These are phyloP conservation scores for Tiaroga cobitis DNA, from an alignment of 2,797 vertebrate species.

Conservation along the genomic window DNA sequence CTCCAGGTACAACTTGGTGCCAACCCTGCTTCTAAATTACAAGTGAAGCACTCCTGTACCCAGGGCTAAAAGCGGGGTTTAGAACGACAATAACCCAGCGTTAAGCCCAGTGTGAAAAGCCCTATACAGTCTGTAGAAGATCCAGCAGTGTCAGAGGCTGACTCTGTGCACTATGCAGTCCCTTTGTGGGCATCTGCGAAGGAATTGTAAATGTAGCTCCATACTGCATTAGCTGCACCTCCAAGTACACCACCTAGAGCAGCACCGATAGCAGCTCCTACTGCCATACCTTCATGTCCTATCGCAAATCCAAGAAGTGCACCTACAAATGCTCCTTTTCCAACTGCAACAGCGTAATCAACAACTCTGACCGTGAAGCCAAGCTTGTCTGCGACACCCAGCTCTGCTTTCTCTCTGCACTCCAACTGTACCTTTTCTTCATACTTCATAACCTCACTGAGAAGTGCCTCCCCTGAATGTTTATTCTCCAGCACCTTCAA, in stretches of 20 bases:
- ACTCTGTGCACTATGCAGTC: background rate
- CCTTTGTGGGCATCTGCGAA: background rate
- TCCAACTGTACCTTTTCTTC: slow-evolving; percentile 25
- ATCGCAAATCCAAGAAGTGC: background rate
- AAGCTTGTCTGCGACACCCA: slow-evolving; percentile 41
- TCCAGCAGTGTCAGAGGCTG: background rate
- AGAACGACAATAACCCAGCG: background rate
- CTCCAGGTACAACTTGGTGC: too few relatives aligned
- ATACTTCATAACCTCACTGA: slow-evolving; percentile 3
- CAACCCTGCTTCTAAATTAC: background rate
- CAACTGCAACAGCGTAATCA: slow-evolving; percentile 55
- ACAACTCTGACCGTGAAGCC: slow-evolving; percentile 52
- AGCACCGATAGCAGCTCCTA: slow-evolving; percentile 48
- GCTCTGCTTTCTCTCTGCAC: slow-evolving; percentile 55
- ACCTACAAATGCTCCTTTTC: slow-evolving; percentile 48
- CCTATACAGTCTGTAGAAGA: background rate
- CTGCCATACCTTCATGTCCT: slow-evolving; percentile 24
- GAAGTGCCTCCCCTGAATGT: slow-evolving; percentile 42
- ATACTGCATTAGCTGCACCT: slow-evolving; percentile 38
- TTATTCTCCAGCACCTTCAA: slow-evolving; percentile 21
- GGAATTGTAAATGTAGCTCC: slow-evolving; percentile 22
- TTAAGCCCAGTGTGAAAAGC: background rate
- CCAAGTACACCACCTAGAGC: slow-evolving; percentile 43
- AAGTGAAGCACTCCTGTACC: background rate
- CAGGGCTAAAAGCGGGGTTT: background rate